Percentiles rank a stretch among this genome's conserved stretches.
These are phyloP conservation scores for Drosophila austrosaltans DNA, from an alignment of 2,888 invertebrate species.

Conservation along the genomic window DNA sequence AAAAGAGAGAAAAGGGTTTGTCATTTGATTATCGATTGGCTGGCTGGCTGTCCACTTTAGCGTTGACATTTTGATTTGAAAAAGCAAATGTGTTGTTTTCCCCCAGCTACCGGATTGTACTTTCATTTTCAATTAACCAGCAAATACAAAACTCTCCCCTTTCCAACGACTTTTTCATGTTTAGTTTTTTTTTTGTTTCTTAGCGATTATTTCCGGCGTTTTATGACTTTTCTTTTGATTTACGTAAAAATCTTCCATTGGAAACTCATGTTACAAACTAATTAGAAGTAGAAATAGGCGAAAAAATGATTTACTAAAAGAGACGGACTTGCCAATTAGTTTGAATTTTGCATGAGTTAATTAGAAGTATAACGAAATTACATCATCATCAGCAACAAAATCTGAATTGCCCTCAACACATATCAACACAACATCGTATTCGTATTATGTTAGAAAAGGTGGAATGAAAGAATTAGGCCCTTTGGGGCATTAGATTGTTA, in stretches of 20 bases:
- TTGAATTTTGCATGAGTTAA: conserved; percentile 76
- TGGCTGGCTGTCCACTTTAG: conserved; percentile 11
- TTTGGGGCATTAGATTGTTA: conserved; percentile 38
- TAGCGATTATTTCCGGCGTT: conserved; percentile 43
- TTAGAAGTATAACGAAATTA: conserved; percentile 65
- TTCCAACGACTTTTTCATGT: background rate
- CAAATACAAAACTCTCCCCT: conserved; percentile 24
- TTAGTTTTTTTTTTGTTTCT: conserved; percentile 52
- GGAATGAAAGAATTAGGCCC: conserved; percentile 51
- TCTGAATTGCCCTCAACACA: conserved; percentile 5
- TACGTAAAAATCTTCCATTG: conserved; percentile 1
- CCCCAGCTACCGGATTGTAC: conserved; percentile 49
- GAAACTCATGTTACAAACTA: conserved; percentile 18
- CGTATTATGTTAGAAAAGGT: conserved; percentile 1
- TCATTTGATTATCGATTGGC: conserved; percentile 59
- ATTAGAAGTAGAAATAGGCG: conserved; percentile 63
- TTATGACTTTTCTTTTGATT: background rate
- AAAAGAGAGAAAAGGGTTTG: conserved; percentile 30
- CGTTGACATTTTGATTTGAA: conserved; percentile 53
- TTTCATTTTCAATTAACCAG: conserved; percentile 73
- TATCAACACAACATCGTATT: background rate
- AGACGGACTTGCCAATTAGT: conserved; percentile 58
- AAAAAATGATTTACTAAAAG: conserved; percentile 22
- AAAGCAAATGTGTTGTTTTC: conserved; percentile 27
- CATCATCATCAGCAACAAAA: conserved; percentile 45